phyloP scores from a whole-genome alignment of 2,888 invertebrate genomes.

The Drosophila austrosaltans region DNA sequence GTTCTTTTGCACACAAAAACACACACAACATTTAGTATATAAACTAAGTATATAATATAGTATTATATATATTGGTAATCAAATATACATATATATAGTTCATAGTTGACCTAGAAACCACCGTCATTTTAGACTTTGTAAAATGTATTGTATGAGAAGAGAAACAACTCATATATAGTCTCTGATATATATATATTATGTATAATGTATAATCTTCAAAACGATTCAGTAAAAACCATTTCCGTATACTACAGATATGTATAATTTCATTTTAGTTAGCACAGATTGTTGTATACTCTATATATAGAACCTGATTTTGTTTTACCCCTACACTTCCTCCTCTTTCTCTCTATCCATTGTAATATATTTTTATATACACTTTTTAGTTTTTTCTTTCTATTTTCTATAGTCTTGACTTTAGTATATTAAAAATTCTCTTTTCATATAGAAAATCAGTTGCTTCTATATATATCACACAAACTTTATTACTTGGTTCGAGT shows the following conservation, averaged over 20 bases:
- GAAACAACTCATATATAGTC: not conserved
- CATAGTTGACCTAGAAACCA: conserved; percentile 75
- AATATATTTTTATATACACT: not conserved
- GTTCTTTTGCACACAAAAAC: not conserved
- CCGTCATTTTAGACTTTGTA: conserved; percentile 77
- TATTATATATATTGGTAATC: conserved; percentile 32
- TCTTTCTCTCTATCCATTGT: not conserved
- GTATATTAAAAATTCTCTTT: not conserved
- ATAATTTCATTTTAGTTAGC: not conserved
- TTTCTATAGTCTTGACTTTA: not conserved
- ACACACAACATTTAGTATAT: not conserved
- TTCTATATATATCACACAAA: not conserved
- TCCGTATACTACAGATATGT: not conserved
- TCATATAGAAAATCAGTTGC: not conserved
- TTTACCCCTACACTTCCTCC: too few relatives aligned
- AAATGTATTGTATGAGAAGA: conserved; percentile 57
- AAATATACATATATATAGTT: conserved; percentile 55
- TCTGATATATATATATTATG: conserved; percentile 4
- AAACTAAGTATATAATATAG: conserved; percentile 17
- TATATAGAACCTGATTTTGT: not conserved
- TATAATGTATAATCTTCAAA: conserved; percentile 2
- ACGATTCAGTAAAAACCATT: not conserved
- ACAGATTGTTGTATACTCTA: too few relatives aligned
- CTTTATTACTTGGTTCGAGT: not conserved
- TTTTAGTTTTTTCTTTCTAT: not conserved